Percentiles rank a stretch among this genome's conserved stretches.
These are phyloP conservation scores for Lasioglossum lativentre DNA, from an alignment of 2,888 invertebrate species.

Conservation along the genomic window DNA sequence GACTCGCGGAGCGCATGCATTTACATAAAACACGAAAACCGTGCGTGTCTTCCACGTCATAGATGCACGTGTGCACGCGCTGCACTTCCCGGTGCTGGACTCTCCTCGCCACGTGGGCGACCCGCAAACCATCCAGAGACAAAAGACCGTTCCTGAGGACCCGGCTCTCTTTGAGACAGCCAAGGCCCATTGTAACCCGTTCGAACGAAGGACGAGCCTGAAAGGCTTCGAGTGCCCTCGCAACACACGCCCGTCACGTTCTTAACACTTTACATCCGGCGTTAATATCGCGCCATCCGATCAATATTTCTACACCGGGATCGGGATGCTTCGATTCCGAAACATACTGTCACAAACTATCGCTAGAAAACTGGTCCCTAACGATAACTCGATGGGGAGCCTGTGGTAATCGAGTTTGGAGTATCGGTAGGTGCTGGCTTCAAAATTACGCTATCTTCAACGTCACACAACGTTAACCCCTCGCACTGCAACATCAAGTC, in stretches of 20 bases:
- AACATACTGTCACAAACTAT: not conserved
- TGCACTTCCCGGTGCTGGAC: conserved; percentile 35
- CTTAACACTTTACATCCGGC: conserved; percentile 5
- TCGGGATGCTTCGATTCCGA: not conserved
- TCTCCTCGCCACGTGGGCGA: conserved; percentile 57
- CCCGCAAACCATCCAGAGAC: conserved; percentile 36
- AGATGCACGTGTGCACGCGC: conserved; percentile 43
- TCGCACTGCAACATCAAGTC: too few species aligned
- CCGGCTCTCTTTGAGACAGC: conserved; percentile 38
- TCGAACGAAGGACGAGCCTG: conserved; percentile 34
- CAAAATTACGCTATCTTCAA: too few species aligned
- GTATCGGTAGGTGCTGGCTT: too few species aligned
- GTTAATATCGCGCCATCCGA: not conserved
- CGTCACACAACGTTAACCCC: too few species aligned
- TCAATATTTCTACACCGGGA: not conserved
- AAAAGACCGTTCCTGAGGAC: conserved; percentile 40
- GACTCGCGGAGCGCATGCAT: conserved; percentile 23
- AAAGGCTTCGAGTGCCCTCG: conserved; percentile 21
- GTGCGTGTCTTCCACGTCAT: conserved; percentile 43
- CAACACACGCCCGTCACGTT: not conserved
- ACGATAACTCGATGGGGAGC: too few species aligned
- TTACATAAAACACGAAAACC: conserved; percentile 59
- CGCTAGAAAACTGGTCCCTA: too few species aligned
- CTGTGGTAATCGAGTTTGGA: too few species aligned
- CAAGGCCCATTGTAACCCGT: conserved; percentile 43